Conservation (phyloP, 2,797 vertebrate species). For the Micropoecilia bifurca region DNA sequence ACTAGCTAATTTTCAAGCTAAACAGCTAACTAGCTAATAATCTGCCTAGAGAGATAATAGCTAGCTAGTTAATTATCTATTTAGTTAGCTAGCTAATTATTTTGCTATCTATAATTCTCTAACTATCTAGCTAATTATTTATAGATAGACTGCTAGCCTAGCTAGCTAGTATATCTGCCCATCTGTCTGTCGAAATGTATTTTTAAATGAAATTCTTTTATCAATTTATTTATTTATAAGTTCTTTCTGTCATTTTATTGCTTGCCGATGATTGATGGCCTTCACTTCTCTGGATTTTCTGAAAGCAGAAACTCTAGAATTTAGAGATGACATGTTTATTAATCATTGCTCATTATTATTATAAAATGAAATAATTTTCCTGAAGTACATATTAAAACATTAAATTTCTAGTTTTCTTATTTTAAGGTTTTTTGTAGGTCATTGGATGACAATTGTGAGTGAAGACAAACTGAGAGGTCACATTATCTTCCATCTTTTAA, state of each 20-base stretch:
- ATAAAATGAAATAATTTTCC: background rate
- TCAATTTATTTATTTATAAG: background rate
- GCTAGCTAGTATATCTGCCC: background rate
- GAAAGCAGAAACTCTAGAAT: background rate
- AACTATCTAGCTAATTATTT: no score
- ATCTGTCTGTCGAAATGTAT: background rate
- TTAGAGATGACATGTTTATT: background rate
- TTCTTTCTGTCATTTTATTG: background rate
- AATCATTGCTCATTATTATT: background rate
- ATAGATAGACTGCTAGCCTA: no score
- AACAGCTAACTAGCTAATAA: background rate
- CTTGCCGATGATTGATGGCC: background rate
- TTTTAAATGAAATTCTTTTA: background rate
- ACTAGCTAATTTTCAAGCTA: no score
- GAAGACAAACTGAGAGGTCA: background rate
- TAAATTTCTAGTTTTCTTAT: background rate
- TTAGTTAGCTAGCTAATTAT: no score
- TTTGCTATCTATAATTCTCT: no score
- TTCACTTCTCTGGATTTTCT: background rate
- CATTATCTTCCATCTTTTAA: background rate
- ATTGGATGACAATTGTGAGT: background rate
- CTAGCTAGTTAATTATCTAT: no score
- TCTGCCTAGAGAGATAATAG: background rate
- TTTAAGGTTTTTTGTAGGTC: background rate
- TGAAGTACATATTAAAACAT: background rate